These are phyloP conservation scores for Myotis yumanensis DNA, from an alignment of 2,113 vertebrate genomes.

Conservation along the genomic window DNA sequence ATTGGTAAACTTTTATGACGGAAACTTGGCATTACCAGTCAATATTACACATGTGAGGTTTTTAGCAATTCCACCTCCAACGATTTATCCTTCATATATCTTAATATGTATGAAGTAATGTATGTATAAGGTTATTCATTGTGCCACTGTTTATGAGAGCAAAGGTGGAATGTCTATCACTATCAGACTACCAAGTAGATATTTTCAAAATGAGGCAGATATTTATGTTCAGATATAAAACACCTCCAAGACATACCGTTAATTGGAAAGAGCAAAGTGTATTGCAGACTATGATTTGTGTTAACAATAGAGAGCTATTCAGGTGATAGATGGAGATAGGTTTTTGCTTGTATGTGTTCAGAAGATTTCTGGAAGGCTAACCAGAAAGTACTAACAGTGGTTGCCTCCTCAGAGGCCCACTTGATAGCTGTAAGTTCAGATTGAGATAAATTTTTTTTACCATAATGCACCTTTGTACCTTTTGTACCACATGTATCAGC, in stretches of 20 bases:
- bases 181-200: not conserved
- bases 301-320: not conserved
- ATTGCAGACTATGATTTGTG: not conserved
- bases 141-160: not conserved
- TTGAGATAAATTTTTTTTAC: not conserved
- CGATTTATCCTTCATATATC: not conserved
- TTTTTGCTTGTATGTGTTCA: not conserved
- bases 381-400: not conserved
- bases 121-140: not conserved
- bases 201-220: conserved; percentile 12
- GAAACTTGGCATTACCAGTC: not conserved
- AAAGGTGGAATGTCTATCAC: not conserved
- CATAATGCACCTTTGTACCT: not conserved
- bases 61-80: not conserved
- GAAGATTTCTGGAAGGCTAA: not conserved
- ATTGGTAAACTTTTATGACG: not conserved
- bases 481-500: not conserved
- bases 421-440: not conserved
- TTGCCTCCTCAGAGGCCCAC: not conserved
- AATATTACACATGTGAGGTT: not conserved
- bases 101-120: not conserved
- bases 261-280: not conserved
- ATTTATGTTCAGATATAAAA: not conserved
- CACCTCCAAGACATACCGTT: not conserved
- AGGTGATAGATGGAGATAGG: not conserved